Evolutionary conservation across 2,113 vertebrate genomes (phyloP).

Genomic region (Bagarius yarrelli): DNA sequence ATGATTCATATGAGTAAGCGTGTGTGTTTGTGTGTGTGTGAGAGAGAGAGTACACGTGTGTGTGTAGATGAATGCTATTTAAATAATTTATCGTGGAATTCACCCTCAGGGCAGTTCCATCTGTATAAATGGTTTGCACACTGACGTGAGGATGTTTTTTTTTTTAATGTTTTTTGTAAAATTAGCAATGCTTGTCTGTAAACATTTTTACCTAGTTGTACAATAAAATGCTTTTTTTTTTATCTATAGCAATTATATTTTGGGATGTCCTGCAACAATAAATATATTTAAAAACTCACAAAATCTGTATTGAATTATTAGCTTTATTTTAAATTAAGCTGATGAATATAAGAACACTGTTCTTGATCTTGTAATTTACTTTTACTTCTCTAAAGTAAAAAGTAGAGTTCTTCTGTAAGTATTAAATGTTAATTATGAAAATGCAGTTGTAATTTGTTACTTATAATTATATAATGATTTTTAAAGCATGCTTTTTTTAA

Average conservation of each 20-base stretch:
- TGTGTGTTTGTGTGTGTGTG: slow-evolving; percentile 27
- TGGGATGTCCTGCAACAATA: slow-evolving; percentile 75
- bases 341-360: not conserved
- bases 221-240: slow-evolving; percentile 73
- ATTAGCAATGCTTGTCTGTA: slow-evolving; percentile 86
- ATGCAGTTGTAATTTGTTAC: too few species aligned
- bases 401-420: too few species aligned
- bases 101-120: slow-evolving; percentile 84
- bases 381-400: too few species aligned
- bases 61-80: slow-evolving; percentile 96
- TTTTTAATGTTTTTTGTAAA: slow-evolving; percentile 74
- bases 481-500: too few species aligned
- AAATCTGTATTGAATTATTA: slow-evolving; percentile 29
- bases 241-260: slow-evolving; percentile 72
- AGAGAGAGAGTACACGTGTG: slow-evolving; percentile 55
- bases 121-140: slow-evolving; percentile 99
- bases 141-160: slow-evolving; percentile 87
- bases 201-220: slow-evolving; percentile 89
- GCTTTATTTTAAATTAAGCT: slow-evolving; percentile 2
- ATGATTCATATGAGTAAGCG: slow-evolving; percentile 62
- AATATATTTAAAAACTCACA: slow-evolving; percentile 68
- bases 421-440: too few species aligned
- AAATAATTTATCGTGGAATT: slow-evolving; percentile 99
- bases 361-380: not conserved
- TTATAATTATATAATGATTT: too few species aligned